Evolutionary conservation across 30 jellyfish, hydroid and myxozoan genomes (phyloP), one percentile per base, ranked within the genome.

Genomic region (Nemopilema nomurai): DNA sequence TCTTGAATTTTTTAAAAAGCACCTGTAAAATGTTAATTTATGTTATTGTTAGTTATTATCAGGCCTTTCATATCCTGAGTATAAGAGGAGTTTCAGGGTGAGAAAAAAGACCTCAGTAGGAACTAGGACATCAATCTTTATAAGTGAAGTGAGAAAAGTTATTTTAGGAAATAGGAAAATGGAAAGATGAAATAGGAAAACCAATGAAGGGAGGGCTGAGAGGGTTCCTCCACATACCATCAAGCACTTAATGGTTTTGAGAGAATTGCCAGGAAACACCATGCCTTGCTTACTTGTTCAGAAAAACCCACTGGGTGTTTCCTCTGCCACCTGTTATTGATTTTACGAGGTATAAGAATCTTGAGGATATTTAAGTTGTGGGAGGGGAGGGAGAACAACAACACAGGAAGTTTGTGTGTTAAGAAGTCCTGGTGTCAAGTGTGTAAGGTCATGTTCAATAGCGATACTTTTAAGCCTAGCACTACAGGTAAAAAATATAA

Each of bases 221-320:
- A 26, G 80, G 63, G 64, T 70, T 24, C 64, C 80, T 27, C 88
- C 1, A 79, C 68, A 64, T 79, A 53, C 88, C 41, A 62, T 31
- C 78, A 69, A 28, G 41, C 78, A 28, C 88, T 79, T 69, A 76
- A 76, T 25, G 49, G 41, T 25, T 26, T 64, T 19, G 80, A 79
- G 26, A 64, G 6, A n/a, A 63, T 79, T 24, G 79, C 67, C 20
- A 79, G 41, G 16, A 8, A 29, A 79, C 69, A 64, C 51, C 64
- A 70, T 24, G 30, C 80, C 50, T 27, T 70, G 24, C 80, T 70
- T 63, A 70, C 32, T 7, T 13, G 27, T 16, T 25, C 80, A 24
- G 64, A 70, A 28, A 24, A 70, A 24, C 80, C 26, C 50, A 28
- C 30, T 1, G 27, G 6, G 80, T 28, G 21, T 70, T 25, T 31